phyloP scores from a whole-genome alignment of 2,888 invertebrate genomes.

The Amiota minor region DNA sequence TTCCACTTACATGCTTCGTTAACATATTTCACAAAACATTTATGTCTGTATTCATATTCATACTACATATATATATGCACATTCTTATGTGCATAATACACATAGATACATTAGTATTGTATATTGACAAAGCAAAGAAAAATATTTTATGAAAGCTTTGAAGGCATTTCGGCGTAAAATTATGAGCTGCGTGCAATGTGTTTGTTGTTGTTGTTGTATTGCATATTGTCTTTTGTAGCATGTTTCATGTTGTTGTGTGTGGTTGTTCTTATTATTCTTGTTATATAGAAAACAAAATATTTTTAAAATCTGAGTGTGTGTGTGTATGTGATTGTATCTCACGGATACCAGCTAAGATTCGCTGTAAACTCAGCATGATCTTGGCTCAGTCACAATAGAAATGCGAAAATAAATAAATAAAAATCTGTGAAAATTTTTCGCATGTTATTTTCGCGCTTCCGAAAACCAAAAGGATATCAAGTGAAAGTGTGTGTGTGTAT shows the following conservation, averaged over 20 bases:
- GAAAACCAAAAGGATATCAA: neutral
- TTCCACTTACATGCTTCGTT: constrained; percentile 14
- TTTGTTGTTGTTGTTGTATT: neutral
- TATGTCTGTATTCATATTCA: constrained; percentile 33
- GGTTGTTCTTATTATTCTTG: constrained; percentile 27
- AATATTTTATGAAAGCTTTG: constrained; percentile 6
- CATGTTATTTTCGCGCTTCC: neutral
- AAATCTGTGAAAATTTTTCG: constrained; percentile 4
- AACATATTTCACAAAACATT: neutral
- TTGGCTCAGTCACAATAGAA: neutral
- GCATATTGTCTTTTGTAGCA: neutral
- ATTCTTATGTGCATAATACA: neutral
- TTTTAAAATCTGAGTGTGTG: neutral
- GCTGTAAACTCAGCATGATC: neutral
- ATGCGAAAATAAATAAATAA: neutral
- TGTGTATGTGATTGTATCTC: neutral
- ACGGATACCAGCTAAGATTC: no score
- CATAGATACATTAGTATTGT: neutral
- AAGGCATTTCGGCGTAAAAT: constrained; percentile 42
- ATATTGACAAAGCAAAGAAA: neutral
- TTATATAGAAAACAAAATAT: neutral
- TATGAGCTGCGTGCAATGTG: constrained; percentile 53
- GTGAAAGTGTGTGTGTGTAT: neutral
- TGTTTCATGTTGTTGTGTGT: constrained; percentile 33
- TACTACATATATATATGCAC: no score